Evolutionary conservation across 2,113 vertebrate species (phyloP).

Genomic region (Nanorana parkeri): DNA sequence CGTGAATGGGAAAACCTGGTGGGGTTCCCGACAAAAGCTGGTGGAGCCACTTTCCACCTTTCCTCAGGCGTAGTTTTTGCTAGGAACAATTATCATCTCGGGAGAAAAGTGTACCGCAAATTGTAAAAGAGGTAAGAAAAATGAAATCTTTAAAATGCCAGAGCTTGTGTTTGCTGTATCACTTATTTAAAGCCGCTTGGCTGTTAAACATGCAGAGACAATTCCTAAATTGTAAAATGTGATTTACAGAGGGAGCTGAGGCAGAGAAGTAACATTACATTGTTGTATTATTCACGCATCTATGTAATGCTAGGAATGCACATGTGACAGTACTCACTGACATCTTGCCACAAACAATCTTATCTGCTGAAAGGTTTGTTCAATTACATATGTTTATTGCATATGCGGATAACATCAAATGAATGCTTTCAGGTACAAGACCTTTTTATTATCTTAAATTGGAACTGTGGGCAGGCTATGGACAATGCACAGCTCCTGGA

Average conservation of each 20-base stretch:
- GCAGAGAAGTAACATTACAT: not conserved
- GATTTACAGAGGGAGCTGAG: constrained; percentile 9
- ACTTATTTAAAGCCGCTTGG: constrained; percentile 40
- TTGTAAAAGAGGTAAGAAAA: constrained; percentile 44
- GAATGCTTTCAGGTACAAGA: too few relatives aligned
- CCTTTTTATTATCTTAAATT: too few relatives aligned
- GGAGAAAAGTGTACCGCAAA: constrained; percentile 16
- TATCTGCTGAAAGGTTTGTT: too few relatives aligned
- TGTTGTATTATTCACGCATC: not conserved
- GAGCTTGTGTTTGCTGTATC: constrained; percentile 19
- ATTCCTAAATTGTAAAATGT: not conserved
- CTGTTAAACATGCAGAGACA: not conserved
- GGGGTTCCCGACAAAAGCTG: constrained; percentile 18
- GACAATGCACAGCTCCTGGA: too few relatives aligned
- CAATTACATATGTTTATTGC: too few relatives aligned
- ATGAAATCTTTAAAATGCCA: constrained; percentile 29
- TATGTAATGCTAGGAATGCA: not conserved
- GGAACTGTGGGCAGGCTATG: too few relatives aligned
- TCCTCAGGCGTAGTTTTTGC: constrained; percentile 26
- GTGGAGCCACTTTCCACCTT: constrained; percentile 6
- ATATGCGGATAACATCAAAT: too few relatives aligned
- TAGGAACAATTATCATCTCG: constrained; percentile 39
- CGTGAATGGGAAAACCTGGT: constrained; percentile 60
- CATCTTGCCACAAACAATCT: too few relatives aligned
- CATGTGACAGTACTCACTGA: too few relatives aligned